phyloP scores from a whole-genome alignment of 2,797 vertebrate species.

The Otolemur crassicaudatus region DNA sequence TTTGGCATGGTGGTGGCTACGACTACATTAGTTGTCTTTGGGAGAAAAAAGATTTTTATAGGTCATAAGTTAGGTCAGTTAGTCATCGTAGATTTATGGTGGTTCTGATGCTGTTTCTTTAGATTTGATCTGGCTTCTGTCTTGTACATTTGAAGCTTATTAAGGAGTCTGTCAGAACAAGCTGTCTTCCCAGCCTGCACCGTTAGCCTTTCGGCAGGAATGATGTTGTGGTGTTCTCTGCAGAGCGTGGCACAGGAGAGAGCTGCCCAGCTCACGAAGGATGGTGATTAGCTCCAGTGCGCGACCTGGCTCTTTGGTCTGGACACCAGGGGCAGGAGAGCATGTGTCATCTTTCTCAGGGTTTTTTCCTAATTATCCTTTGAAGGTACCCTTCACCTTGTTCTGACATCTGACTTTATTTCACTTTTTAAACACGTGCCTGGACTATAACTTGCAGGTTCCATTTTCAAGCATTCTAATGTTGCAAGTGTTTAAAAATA shows the following conservation, averaged over 20 bases:
- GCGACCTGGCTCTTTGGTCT: neutral
- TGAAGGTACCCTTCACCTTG: neutral
- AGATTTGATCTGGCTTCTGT: slow-evolving; percentile 67
- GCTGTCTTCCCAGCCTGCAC: slow-evolving; percentile 63
- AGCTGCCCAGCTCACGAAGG: slow-evolving; percentile 43
- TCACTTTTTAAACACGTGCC: neutral
- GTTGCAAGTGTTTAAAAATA: slow-evolving; percentile 39
- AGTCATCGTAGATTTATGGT: slow-evolving; percentile 71
- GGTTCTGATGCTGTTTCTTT: slow-evolving; percentile 56
- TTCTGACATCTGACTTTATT: slow-evolving; percentile 37
- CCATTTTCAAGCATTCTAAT: neutral
- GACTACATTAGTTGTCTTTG: slow-evolving; percentile 66
- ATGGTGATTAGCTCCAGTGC: neutral
- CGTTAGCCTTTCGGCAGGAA: slow-evolving; percentile 72
- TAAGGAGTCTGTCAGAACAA: slow-evolving; percentile 77
- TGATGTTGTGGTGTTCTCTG: slow-evolving; percentile 37
- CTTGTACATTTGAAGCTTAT: slow-evolving; percentile 75
- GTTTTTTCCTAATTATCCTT: neutral
- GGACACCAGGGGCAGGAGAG: neutral
- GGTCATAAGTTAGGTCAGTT: slow-evolving; percentile 75
- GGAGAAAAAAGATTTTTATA: slow-evolving; percentile 76
- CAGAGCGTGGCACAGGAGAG: slow-evolving; percentile 46
- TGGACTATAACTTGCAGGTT: slow-evolving; percentile 16
- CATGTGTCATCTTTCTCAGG: neutral
- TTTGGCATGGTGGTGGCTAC: slow-evolving; percentile 44